These are phyloP conservation scores for Platysteira castanea DNA, from an alignment of 2,113 vertebrate species.

Conservation along the genomic window DNA sequence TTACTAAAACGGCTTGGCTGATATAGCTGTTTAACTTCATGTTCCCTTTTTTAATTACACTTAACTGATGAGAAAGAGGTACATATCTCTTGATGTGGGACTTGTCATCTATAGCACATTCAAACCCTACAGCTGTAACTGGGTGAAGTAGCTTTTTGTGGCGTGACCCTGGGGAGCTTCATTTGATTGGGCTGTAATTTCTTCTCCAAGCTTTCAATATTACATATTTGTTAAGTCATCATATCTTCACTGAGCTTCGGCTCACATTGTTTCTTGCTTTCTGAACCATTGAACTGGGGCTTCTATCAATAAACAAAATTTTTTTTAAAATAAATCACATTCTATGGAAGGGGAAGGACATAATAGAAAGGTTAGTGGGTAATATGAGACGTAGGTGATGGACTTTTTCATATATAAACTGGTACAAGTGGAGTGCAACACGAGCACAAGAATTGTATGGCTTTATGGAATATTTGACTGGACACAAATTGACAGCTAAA, in stretches of 20 bases:
- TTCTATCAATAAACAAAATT: neutral
- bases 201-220: neutral
- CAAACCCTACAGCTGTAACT: neutral
- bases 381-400: slow-evolving; percentile 19
- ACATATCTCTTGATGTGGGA: neutral
- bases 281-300: neutral
- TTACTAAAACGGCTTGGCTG: slow-evolving; percentile 76
- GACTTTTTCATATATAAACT: slow-evolving; percentile 1
- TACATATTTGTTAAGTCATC: neutral
- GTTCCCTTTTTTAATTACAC: slow-evolving; percentile 12
- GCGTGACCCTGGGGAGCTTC: neutral
- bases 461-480: slow-evolving; percentile 72
- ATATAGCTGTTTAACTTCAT: slow-evolving; percentile 72
- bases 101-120: neutral
- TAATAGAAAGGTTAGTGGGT: neutral
- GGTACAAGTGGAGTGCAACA: slow-evolving; percentile 38
- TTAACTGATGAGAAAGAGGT: neutral
- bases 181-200: neutral
- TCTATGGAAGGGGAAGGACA: slow-evolving; percentile 52
- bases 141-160: slow-evolving; percentile 7
- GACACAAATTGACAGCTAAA: slow-evolving; percentile 74
- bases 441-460: slow-evolving; percentile 62
- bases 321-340: neutral
- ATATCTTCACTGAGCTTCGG: neutral
- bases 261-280: slow-evolving; percentile 42